Evolutionary conservation across 1,140 invertebrate genomes (phyloP).

Genomic region (Drosophila lowei): DNA sequence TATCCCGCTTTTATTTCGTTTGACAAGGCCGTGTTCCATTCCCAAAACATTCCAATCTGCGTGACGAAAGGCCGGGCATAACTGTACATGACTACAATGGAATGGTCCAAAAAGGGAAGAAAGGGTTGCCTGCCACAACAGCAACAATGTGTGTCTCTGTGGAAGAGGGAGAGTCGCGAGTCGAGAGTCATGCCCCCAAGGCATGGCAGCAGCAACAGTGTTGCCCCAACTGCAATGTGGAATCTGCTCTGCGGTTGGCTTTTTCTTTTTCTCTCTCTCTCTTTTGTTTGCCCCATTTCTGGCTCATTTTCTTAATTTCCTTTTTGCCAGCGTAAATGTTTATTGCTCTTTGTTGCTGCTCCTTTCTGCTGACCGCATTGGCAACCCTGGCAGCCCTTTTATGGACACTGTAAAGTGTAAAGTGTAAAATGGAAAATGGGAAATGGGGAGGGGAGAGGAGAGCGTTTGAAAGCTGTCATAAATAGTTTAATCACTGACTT

Average conservation of each 20-base stretch:
- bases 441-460: conserved; percentile 3
- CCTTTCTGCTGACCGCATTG: conserved; percentile 15
- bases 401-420: conserved; percentile 20
- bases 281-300: conserved; percentile 12
- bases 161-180: too few species aligned
- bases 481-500: conserved; percentile 69
- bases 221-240: conserved; percentile 34
- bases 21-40: too few species aligned
- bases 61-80: conserved; percentile 1
- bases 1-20: too few species aligned
- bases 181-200: too few species aligned
- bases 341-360: conserved; percentile 41
- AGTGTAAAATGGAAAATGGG: background rate
- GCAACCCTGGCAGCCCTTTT: conserved; percentile 35
- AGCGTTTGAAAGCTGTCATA: conserved; percentile 64
- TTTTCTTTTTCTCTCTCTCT: background rate
- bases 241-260: conserved; percentile 11
- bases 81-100: conserved; percentile 31
- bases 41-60: background rate
- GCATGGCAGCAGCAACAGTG: conserved; percentile 26
- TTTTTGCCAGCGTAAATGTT: conserved; percentile 47
- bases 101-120: too few species aligned
- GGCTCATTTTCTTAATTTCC: conserved; percentile 60
- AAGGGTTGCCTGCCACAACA: too few species aligned
- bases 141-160: conserved; percentile 17